Conservation (phyloP, 2,888 invertebrate species). For the Liposcelis brunnea region DNA sequence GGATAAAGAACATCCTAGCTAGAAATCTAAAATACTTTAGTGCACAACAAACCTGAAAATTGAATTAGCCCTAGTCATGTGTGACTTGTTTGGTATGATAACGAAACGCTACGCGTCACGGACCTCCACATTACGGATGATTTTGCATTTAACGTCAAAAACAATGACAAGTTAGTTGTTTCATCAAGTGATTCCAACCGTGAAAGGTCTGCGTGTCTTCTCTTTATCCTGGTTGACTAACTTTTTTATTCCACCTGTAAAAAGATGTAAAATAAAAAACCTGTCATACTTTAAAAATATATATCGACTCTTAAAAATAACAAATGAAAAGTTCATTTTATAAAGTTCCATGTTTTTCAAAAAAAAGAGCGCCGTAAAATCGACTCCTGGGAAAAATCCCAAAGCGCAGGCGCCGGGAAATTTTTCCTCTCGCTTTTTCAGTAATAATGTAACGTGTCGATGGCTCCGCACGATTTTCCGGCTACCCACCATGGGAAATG, state of each 20-base stretch:
- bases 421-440: conserved; percentile 9
- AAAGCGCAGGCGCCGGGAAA: too few species aligned
- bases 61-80: conserved; percentile 3
- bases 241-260: neutral
- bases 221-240: conserved; percentile 1
- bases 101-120: conserved; percentile 10
- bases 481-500: conserved; percentile 57
- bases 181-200: too few species aligned
- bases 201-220: too few species aligned
- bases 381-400: too few species aligned
- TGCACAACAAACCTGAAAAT: neutral
- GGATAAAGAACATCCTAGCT: conserved; percentile 10
- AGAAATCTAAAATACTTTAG: too few species aligned
- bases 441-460: conserved; percentile 14
- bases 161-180: neutral
- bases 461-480: conserved; percentile 15
- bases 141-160: conserved; percentile 16
- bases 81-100: conserved; percentile 15
- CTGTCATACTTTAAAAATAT: too few species aligned
- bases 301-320: too few species aligned
- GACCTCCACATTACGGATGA: conserved; percentile 12
- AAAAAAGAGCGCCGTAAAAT: too few species aligned
- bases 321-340: neutral
- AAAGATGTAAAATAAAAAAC: too few species aligned
- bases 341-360: neutral